Evolutionary conservation across 37 sponge, comb jelly and placozoan species (phyloP), one percentile per base, ranked within the genome.

Genomic region (Agelas oroides): DNA sequence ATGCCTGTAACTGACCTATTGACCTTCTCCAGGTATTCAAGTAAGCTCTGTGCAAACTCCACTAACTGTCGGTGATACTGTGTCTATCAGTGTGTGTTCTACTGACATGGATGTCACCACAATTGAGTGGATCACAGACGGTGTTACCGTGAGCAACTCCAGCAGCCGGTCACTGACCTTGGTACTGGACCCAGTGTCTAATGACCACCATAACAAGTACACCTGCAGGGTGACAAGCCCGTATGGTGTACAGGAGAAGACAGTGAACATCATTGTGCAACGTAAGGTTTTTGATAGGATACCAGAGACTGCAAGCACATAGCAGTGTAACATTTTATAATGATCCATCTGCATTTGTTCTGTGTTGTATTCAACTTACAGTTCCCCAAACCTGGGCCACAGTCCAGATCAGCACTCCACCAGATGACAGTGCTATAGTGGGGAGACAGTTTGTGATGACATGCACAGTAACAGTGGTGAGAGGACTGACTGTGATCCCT

Each of bases 211-310:
- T 2, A 46, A 28, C 23, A 28, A 27, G 24, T 71, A 27, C 46
- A 38, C 53, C 53, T 71, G 73, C 37, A 46, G 46, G 5, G 73
- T 41, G 21, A 46, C 24, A 6, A 71, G 53, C 37, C 46, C 16
- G 23, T 71, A 71, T 71, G 73, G 73, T 5, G 21, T 2, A 38
- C 52, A 71, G 28, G 73, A 71, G 53, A 71, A 46, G 39, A 71
- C 17, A 21, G 15, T 46, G 1, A 5, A 14, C 21, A 14, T 71
- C 18, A 20, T 36, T 39, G 53, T 46, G 23, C 24, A 41, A 46
- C 25, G 73, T 71, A 41, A 28, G 53, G 46, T 8, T 8, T 46
- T 46, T 8, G 8, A 46, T 46, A 46, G 46, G 6, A 46, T 46
- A 46, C 46, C 3, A 12, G 46, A 3, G 8, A 12, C 3, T 46